Conservation (phyloP, 2,797 vertebrate species). For the Syngnathus rostellatus region DNA sequence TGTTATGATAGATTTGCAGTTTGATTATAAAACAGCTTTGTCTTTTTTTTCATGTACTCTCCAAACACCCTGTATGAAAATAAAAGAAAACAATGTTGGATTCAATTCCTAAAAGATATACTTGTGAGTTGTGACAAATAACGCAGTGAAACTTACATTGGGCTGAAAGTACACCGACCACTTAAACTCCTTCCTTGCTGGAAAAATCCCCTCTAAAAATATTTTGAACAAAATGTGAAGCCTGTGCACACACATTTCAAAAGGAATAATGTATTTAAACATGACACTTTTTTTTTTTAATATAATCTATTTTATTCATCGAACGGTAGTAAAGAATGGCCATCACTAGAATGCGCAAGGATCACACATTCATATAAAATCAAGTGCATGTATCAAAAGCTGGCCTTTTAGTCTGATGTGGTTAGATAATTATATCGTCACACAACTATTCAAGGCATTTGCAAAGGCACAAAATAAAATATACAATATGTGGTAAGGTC, state of each 20-base stretch:
- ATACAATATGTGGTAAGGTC: not conserved
- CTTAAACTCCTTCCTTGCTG: not conserved
- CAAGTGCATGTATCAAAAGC: not conserved
- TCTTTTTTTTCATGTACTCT: no score
- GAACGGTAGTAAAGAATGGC: not conserved
- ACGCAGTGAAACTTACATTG: no score
- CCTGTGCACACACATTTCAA: not conserved
- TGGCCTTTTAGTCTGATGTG: not conserved
- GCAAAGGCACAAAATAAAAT: not conserved
- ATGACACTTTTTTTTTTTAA: not conserved
- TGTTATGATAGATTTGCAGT: no score
- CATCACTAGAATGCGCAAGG: not conserved
- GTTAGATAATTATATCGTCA: not conserved
- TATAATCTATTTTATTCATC: not conserved
- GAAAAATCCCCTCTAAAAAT: not conserved
- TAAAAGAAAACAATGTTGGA: no score
- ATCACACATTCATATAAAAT: not conserved
- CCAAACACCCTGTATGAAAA: no score
- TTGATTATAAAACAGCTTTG: no score
- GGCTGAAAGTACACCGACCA: no score
- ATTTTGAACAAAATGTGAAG: not conserved
- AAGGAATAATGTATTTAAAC: not conserved
- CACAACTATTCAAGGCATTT: not conserved
- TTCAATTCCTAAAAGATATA: no score
- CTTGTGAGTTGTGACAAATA: no score